Base-by-base conservation (phyloP, 1,140 invertebrate genomes). In the Pararge aegeria region DNA sequence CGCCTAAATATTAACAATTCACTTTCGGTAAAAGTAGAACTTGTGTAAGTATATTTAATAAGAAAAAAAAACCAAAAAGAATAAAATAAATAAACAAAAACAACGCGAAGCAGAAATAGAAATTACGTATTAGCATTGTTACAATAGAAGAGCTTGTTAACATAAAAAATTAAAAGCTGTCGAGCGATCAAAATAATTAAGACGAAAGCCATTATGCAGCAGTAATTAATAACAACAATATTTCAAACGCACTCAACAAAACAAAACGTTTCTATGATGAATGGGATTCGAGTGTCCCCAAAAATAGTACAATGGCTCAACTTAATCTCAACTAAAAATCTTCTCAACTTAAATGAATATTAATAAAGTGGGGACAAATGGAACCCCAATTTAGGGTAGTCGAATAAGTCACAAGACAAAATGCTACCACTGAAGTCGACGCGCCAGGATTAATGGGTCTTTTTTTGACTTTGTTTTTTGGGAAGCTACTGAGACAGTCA, bases 341-440 rank as follows among this genome's bases (percentile, higher is more conserved):
- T 74, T 73, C 57, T 64, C 51, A 71, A 70, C 55, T 73, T 70
- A 78, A 80, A 78, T 73, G 75, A 78, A 82, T 80, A 82, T 80
- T 81, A 82, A 78, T 81, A 71, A 52, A 64, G 69, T 81, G 75
- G 78, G 77, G 76, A 80, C 73, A 77, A 78, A 66, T 73, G 56
- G 68, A 65, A 67, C 73, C 73, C 79, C 64, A 72, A 78, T 71
- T 82, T 74, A 44, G 70, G 68, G 66, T 63, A 74, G 59, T 66
- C 61, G 57, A 73, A 78, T 75, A 74, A 68, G 66, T 75, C 69
- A 77, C 40, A 68, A 68, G 61, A 73, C 75, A 71, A 80, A 80
- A 77, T 67, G 70, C 67, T 73, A 70, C 70, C 76, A 67, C 16
- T 24, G 66, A 73, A 75, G 55, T 73, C 62, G 69, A 68, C 75